Base-by-base conservation (phyloP, 1,140 invertebrate genomes). In the Pachyrhynchus sulphureomaculatus region DNA sequence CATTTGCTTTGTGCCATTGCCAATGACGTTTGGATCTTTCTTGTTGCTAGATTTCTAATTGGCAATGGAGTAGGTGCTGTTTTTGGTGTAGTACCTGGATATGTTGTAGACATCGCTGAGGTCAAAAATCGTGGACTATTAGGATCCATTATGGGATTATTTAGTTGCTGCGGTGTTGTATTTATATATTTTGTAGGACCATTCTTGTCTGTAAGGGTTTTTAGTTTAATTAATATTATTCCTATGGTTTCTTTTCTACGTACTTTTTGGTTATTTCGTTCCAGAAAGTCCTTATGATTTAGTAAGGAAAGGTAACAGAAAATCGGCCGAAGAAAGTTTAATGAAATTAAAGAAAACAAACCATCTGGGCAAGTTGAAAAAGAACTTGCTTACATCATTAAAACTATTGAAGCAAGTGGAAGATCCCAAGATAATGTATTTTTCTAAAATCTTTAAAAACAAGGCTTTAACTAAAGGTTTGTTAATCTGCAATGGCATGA, bases 221-320 rank as follows among this genome's bases (percentile, higher is more conserved):
- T 85, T 21, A 81, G 81, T 65, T 72, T 83, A n/a, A 49, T 75
- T 0, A 78, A 78, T 54, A 73, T 73, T 2, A 24, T 75, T 3
- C 57, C 83, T n/a, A 79, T 83, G 0, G 13, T 41, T 4, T 0
- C 79, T 0, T 82, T 86, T 71, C 60, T 85, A 13, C 32, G 79
- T 0, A 68, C 77, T 0, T 83, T 86, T 71, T 53, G 81, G 4
- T 21, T 65, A 18, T 69, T 68, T n/a, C n/a, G 49, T 64, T n/a
- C 92, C 92, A 0, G 92, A 95, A 70, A 88, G 89, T 10, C 92
- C 93, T 0, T 86, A 85, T 45, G 66, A 59, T 45, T 55, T 66
- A 9, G 18, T 68, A n/a, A 20, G 18, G 2, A 56, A 29, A 21
- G 48, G 37, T 17, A n/a, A 61, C 1, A 12, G 52, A 4, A 42